Evolutionary conservation across 2,888 invertebrate species (phyloP), one percentile per base, ranked within the genome.

Genomic region (Mythimna albipuncta): DNA sequence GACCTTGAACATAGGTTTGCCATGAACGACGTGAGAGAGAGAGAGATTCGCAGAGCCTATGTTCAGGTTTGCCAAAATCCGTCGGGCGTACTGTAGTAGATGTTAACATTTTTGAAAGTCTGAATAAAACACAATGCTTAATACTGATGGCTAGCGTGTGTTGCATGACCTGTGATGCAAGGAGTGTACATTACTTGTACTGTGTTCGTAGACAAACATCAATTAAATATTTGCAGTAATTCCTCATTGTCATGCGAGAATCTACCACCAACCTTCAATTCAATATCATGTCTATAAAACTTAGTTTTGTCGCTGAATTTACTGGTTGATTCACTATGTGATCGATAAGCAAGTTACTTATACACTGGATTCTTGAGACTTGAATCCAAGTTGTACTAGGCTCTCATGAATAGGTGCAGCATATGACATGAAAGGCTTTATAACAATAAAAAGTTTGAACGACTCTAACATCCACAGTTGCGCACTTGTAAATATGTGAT

Each of bases 101-200:
- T 32, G 21, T 26, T 3, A n/a, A 69, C 19, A 38, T 11, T 4
- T 4, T 50, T 71, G 32, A n/a, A 72, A 44, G 38, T 64, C 64
- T 77, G 69, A 79, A 76, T 87, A 83, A 89, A 92, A 91, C 90
- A 88, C 89, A 90, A 89, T 87, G 89, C 87, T 63, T 70, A 82
- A 71, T 84, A 85, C 72, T 83, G 82, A 90, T 87, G 86, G 87
- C 88, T 90, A 85, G 83, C 88, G 91, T 91, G 91, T 93, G 91
- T 86, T 93, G 94, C 94, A 93, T 93, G 94, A 81, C 79, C 71
- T 86, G 80, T 87, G 41, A 73, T 80, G 74, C 82, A 80, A 50
- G 74, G 50, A 67, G 58, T 61, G 32, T 69, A 76, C 47, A 75
- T 78, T 38, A 69, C 59, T 64, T 77, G 67, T 80, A 69, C 74